Conservation (phyloP, 1,140 invertebrate species). For the Drosophila dunni region DNA sequence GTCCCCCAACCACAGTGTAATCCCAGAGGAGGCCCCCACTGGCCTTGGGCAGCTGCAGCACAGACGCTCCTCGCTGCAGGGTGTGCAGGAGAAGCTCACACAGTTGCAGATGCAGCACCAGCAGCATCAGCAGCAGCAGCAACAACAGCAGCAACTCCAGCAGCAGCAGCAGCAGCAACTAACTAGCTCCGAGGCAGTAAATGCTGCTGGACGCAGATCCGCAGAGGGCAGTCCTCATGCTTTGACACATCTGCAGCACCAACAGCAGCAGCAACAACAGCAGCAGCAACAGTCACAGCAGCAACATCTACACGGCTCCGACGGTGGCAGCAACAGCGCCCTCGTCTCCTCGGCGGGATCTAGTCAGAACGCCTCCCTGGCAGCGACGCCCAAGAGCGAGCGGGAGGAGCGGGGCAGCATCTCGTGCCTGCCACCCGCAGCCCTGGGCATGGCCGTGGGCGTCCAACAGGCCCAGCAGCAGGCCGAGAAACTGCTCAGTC, state of each 20-base stretch:
- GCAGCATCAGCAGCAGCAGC: constrained; percentile 74
- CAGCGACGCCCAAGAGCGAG: constrained; percentile 69
- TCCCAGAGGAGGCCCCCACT: constrained; percentile 30
- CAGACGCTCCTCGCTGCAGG: constrained; percentile 71
- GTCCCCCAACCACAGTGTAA: constrained; percentile 63
- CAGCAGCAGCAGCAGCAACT: constrained; percentile 48
- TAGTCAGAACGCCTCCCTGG: constrained; percentile 73
- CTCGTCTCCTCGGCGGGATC: constrained; percentile 69
- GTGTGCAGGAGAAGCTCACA: constrained; percentile 78
- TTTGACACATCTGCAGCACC: constrained; percentile 42
- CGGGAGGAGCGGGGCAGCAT: constrained; percentile 72
- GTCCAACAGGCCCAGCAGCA: constrained; percentile 70
- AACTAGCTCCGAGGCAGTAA: constrained; percentile 20
- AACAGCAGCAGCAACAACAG: constrained; percentile 55
- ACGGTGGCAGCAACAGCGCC: constrained; percentile 46
- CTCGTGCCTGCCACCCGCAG: constrained; percentile 76
- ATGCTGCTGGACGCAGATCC: constrained; percentile 62
- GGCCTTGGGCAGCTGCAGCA: constrained; percentile 61
- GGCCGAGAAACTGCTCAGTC: constrained; percentile 70
- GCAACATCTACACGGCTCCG: constrained; percentile 41
- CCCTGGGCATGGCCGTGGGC: constrained; percentile 72
- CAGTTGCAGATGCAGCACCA: constrained; percentile 82
- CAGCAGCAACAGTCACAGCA: constrained; percentile 48
- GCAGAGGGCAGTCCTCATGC: constrained; percentile 60
- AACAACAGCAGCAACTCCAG: constrained; percentile 57